Percentiles rank a stretch among this genome's conserved stretches.
These are phyloP conservation scores for Hyppa rectilinea DNA, from an alignment of 2,888 invertebrate species.

Conservation along the genomic window DNA sequence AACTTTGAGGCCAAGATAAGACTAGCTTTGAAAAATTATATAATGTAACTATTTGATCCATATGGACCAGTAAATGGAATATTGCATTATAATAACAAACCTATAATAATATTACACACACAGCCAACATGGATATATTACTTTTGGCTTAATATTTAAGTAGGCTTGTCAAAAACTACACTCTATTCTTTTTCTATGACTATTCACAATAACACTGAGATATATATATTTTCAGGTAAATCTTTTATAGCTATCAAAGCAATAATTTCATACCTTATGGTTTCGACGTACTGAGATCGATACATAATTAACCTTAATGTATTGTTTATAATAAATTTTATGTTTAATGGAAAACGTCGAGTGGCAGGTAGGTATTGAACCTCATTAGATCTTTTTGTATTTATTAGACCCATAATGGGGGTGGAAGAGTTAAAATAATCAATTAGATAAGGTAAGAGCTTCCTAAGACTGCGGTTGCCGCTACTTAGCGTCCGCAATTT, in stretches of 20 bases:
- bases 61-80: slow-evolving; percentile 36
- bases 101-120: slow-evolving; percentile 42
- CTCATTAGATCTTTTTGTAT: slow-evolving; percentile 4
- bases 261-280: slow-evolving; percentile 29
- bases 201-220: slow-evolving; percentile 42
- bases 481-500: background rate
- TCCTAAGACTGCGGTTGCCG: background rate
- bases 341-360: slow-evolving; percentile 29
- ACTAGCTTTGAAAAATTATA: slow-evolving; percentile 36
- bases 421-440: background rate
- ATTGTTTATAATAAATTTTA: slow-evolving; percentile 21
- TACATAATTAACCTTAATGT: slow-evolving; percentile 41
- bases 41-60: slow-evolving; percentile 7
- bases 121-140: slow-evolving; percentile 52
- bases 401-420: background rate
- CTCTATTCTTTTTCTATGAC: slow-evolving; percentile 25
- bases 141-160: slow-evolving; percentile 46
- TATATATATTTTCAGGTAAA: slow-evolving; percentile 38
- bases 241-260: slow-evolving; percentile 28
- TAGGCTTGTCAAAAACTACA: slow-evolving; percentile 45
- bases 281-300: slow-evolving; percentile 60
- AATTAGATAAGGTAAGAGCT: background rate
- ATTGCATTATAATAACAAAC: slow-evolving; percentile 33
- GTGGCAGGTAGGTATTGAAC: background rate
- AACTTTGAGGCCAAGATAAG: slow-evolving; percentile 10